Evolutionary conservation across 2,888 invertebrate genomes (phyloP).

Genomic region (Amiota minor): DNA sequence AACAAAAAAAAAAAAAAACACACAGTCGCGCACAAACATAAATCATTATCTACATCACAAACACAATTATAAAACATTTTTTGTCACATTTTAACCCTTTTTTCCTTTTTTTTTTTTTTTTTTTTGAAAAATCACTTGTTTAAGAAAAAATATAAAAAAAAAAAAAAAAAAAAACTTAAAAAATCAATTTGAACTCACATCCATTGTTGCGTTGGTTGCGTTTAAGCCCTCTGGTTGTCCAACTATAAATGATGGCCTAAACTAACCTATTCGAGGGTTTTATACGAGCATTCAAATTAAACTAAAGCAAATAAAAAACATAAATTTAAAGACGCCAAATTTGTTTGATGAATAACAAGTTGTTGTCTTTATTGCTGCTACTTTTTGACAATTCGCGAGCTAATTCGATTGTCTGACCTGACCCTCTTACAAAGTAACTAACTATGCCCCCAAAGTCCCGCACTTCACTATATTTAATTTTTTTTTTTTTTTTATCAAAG

Average conservation of each 20-base stretch:
- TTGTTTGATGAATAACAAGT: background rate
- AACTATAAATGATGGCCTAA: constrained; percentile 68
- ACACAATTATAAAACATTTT: too few species aligned
- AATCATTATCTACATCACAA: background rate
- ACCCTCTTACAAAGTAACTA: background rate
- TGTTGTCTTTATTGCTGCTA: constrained; percentile 4
- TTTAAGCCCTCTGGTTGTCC: constrained; percentile 62
- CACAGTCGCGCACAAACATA: background rate
- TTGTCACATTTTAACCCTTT: background rate
- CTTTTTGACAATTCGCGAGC: constrained; percentile 22
- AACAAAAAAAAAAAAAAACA: constrained; percentile 34
- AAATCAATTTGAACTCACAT: constrained; percentile 56
- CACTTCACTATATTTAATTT: too few species aligned
- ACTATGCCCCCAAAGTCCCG: background rate
- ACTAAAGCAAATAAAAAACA: constrained; percentile 20
- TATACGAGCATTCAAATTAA: constrained; percentile 61
- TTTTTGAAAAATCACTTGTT: constrained; percentile 2
- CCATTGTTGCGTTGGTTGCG: constrained; percentile 69
- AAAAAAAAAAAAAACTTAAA: constrained; percentile 15
- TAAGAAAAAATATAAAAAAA: constrained; percentile 8
- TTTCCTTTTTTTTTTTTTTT: constrained; percentile 10
- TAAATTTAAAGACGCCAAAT: background rate
- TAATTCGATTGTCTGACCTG: constrained; percentile 14
- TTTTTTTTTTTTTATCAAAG: background rate
- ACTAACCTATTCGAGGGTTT: constrained; percentile 64